Evolutionary conservation across 2,113 vertebrate genomes (phyloP), one percentile per base, ranked within the genome.

Genomic region (Cavia porcellus): DNA sequence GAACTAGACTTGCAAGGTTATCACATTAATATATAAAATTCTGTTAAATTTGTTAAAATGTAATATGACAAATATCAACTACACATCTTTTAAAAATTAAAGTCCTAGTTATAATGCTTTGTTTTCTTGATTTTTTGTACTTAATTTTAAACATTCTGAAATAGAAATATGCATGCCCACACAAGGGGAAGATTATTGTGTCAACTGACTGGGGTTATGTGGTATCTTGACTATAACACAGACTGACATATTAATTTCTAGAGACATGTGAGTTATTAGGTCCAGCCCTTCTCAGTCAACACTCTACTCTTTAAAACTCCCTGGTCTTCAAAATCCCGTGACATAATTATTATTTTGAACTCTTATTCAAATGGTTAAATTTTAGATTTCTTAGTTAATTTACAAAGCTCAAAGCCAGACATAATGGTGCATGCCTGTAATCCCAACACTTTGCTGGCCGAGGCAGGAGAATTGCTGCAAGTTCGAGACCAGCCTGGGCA

Each of bases 31-130:
- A 24, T 0, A 82, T 79, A 35, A 91, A 89, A 59, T 81, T 94
- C 28, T 59, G 32, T 59, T 64, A 82, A 77, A 66, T 42, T 2
- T 86, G 5, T 38, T 93, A 83, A 5, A 14, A 64, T 6, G 70
- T 57, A 14, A 94, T 81, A 38, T 52, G 2, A 52, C 13, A 95
- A 94, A 45, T 50, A 55, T 22, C n/a, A 83, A 47, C 30, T 62
- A 20, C 0, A 72, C 14, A 57, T 52, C 17, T 94, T 86, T 14
- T 38, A 30, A 97, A 92, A 89, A 55, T 85, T 75, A 94, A 97
- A 75, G 88, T 24, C 82, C 13, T 45, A 86, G 64, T 61, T 47
- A 3, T 88, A 64, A 88, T 22, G 28, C 68, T 90, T 79, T 84
- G 38, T 19, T 81, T 92, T 88, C 38, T 52, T 81, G 86, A 89